Evolutionary conservation across 2,113 vertebrate species (phyloP).

Genomic region (Malurus cyaneus): DNA sequence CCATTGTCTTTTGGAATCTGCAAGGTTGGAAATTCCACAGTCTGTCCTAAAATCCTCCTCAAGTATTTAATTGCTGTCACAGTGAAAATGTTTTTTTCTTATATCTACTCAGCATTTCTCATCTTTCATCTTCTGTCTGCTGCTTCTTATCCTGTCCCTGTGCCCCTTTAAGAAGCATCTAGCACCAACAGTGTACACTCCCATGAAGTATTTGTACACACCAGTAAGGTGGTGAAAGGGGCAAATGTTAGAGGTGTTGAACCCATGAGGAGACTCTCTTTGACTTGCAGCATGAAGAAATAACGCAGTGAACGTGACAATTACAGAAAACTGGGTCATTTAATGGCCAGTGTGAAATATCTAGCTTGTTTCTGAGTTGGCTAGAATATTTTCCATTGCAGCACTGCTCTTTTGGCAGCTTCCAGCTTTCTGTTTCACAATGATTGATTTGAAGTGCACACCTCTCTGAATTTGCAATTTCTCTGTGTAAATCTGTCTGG

Average conservation of each 20-base stretch:
- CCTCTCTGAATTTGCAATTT: not conserved
- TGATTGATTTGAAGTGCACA: not conserved
- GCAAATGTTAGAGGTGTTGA: not conserved
- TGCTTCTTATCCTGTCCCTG: not conserved
- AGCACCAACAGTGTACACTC: not conserved
- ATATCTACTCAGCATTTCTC: not conserved
- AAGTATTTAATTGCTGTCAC: not conserved
- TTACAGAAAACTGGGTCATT: not conserved
- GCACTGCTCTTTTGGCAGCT: not conserved
- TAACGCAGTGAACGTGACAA: not conserved
- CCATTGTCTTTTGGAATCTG: not conserved
- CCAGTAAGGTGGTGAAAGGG: not conserved
- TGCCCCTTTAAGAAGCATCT: not conserved
- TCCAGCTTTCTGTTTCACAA: not conserved
- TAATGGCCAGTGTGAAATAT: not conserved
- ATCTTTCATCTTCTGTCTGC: not conserved
- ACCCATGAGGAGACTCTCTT: not conserved
- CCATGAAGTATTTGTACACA: not conserved
- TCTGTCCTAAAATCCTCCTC: not conserved
- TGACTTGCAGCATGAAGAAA: not conserved
- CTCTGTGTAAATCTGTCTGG: not conserved
- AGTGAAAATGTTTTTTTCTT: not conserved
- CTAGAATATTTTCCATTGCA: not conserved
- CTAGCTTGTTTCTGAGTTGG: not conserved
- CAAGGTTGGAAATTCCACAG: not conserved